Evolutionary conservation across 2,888 invertebrate species (phyloP), one percentile per base, ranked within the genome.

Genomic region (Falcaria lacertinaria): DNA sequence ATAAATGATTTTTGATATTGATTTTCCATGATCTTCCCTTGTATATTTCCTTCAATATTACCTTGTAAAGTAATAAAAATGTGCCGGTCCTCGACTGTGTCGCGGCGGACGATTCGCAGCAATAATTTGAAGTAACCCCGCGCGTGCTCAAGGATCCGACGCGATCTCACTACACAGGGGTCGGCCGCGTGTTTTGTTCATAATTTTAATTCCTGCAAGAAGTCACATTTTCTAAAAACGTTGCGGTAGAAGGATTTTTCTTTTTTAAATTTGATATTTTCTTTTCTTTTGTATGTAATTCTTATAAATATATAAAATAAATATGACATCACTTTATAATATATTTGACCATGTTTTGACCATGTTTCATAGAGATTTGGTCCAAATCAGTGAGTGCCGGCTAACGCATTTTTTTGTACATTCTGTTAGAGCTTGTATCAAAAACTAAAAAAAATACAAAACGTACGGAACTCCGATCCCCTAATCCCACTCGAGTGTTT

Each of bases 91-190:
- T 62, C 56, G 57, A 60, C 59, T 52, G 50, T 58, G 60, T 60
- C 57, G 48, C 60, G 49, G 52, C 49, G 53, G 58, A 53, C 52
- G 52, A 55, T 53, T 56, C 49, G 51, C 44, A 54, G 60, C 62
- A 56, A 60, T 75, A 75, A 76, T 75, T 74, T 75, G 73, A 74
- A 66, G 61, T 70, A 52, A 55, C 48, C 52, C 59, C 64, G 64
- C 62, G 68, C 68, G 69, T 69, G 68, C 65, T 64, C 61, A 62
- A 68, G 67, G 41, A 60, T 41, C 54, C 11, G 32, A 38, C 25
- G 44, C 14, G 22, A 11, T 17, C 13, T 1, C 13, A 6, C 19
- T 6, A 19, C 19, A 19, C 28, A 2, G 28, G 11, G 28, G 28
- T 11, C 28, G 11, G 28, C 3, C 11, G 22, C 22, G 22, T 11